Conservation (phyloP, 2,113 vertebrate species). For the Xiphorhynchus elegans region DNA sequence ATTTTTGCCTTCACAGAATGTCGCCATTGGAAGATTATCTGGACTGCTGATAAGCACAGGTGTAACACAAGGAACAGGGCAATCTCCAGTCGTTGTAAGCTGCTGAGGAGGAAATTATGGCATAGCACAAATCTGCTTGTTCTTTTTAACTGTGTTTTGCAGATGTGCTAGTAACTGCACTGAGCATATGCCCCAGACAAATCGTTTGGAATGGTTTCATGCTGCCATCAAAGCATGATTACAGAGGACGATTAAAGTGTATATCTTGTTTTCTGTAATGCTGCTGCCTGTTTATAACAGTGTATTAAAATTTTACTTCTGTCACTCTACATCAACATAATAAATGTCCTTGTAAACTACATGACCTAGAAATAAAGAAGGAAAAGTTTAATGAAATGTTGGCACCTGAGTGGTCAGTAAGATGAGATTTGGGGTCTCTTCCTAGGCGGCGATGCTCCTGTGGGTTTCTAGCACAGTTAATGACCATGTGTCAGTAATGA, state of each 20-base stretch:
- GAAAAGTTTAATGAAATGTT: conserved; percentile 2
- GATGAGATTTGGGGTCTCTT: background rate
- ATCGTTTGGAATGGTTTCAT: background rate
- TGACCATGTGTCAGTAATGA: accelerated
- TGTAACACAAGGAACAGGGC: conserved; percentile 39
- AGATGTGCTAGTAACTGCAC: background rate
- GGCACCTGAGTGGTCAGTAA: background rate
- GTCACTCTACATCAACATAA: conserved; percentile 61
- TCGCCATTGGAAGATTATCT: background rate
- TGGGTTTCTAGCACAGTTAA: accelerated
- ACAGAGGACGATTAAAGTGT: background rate
- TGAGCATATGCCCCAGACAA: background rate
- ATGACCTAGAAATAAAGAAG: conserved; percentile 77
- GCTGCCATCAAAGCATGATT: background rate
- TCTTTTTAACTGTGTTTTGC: background rate
- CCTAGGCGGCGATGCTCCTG: background rate
- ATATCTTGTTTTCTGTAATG: conserved; percentile 76
- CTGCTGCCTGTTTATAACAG: conserved; percentile 22
- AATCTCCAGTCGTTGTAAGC: conserved; percentile 52
- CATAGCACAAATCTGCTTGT: background rate
- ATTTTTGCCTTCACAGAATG: background rate
- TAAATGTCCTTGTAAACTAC: conserved; percentile 75
- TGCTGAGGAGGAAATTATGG: background rate
- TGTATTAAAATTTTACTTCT: conserved; percentile 73
- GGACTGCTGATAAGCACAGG: conserved; percentile 58